A percentile compares a stretch with the other conserved stretches of the same genome.
phyloP scores from a whole-genome alignment of 2,888 invertebrate species.

The Drosophila emarginata region DNA sequence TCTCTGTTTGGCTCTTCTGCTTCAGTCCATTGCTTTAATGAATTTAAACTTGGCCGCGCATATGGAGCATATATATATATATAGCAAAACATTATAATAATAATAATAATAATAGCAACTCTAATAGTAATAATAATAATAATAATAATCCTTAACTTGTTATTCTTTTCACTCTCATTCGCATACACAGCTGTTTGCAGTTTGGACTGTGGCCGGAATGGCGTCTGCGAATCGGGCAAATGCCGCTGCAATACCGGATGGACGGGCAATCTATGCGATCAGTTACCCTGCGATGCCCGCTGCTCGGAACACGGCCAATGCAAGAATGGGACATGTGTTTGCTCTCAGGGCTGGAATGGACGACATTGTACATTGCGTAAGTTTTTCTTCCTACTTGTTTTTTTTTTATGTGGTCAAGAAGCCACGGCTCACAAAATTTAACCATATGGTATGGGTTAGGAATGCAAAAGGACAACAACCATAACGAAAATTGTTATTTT shows the following conservation, averaged over 20 bases:
- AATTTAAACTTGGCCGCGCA: constrained; percentile 61
- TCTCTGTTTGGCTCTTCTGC: not conserved
- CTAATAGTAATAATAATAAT: not conserved
- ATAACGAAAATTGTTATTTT: too few relatives aligned
- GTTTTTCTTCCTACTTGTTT: constrained; percentile 81
- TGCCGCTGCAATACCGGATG: constrained; percentile 96
- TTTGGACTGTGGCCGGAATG: constrained; percentile 95
- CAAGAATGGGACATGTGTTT: constrained; percentile 98
- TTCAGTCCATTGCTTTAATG: constrained; percentile 44
- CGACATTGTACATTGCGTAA: constrained; percentile 98
- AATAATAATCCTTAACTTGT: not conserved
- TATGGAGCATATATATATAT: constrained; percentile 15
- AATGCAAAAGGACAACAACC: too few relatives aligned
- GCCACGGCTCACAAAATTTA: too few relatives aligned
- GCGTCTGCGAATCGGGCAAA: constrained; percentile 95
- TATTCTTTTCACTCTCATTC: not conserved
- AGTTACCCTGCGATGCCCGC: constrained; percentile 93
- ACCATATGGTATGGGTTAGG: too few relatives aligned
- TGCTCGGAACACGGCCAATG: constrained; percentile 98
- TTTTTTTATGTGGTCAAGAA: too few relatives aligned
- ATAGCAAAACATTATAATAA: constrained; percentile 8
- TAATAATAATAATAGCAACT: not conserved
- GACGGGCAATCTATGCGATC: constrained; percentile 96
- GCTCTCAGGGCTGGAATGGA: constrained; percentile 99
- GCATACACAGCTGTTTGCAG: constrained; percentile 90